A percentile compares a stretch with the other conserved stretches of the same genome.
These are phyloP conservation scores for Oxycera nigricornis DNA, from an alignment of 2,888 invertebrate genomes.

Conservation along the genomic window DNA sequence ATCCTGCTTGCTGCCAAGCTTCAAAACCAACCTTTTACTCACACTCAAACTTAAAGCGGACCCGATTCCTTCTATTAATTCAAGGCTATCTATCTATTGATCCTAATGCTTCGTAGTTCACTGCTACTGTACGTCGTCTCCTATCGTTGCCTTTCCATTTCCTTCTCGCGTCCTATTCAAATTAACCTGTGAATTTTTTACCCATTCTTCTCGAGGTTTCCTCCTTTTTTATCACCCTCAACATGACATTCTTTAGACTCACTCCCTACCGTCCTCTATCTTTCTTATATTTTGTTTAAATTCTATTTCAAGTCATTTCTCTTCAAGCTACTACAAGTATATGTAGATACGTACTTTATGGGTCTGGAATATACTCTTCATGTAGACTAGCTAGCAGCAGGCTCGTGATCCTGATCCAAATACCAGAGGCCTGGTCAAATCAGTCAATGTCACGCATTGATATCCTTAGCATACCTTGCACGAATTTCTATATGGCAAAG, in stretches of 20 bases:
- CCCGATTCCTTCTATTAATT: neutral
- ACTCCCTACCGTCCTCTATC: too few species aligned
- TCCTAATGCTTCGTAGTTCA: too few species aligned
- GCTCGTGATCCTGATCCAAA: neutral
- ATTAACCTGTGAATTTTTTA: conserved; percentile 42
- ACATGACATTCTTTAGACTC: conserved; percentile 12
- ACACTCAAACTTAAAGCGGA: too few species aligned
- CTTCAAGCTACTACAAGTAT: conserved; percentile 10
- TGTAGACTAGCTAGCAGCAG: neutral
- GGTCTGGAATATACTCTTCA: neutral
- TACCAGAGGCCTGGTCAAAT: conserved; percentile 41
- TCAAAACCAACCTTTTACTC: neutral
- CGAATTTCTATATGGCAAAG: conserved; percentile 38
- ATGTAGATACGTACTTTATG: neutral
- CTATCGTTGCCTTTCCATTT: neutral
- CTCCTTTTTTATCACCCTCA: neutral
- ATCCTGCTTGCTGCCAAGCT: neutral
- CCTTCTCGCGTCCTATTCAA: conserved; percentile 40
- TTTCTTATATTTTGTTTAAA: conserved; percentile 11
- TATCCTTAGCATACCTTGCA: conserved; percentile 43
- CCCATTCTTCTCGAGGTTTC: neutral
- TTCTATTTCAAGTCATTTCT: conserved; percentile 31
- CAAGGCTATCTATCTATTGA: neutral
- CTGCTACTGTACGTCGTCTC: too few species aligned
- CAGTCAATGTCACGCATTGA: conserved; percentile 46